phyloP scores from a whole-genome alignment of 2,888 invertebrate genomes.

The Agrypnus murinus region DNA sequence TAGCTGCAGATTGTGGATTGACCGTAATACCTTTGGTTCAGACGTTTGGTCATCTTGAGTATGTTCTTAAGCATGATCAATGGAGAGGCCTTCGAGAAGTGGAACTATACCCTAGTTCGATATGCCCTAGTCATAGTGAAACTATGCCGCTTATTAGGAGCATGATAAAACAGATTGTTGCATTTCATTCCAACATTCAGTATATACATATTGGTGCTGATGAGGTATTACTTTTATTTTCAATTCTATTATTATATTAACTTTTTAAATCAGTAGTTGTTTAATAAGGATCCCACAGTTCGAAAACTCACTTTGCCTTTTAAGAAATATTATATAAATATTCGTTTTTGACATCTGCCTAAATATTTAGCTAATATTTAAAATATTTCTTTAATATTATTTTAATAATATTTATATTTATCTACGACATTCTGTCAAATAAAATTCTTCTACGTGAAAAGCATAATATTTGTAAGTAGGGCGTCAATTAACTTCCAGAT shows the following conservation, averaged over 20 bases:
- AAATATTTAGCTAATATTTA: too few relatives aligned
- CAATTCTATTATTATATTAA: background rate
- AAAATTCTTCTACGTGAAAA: too few relatives aligned
- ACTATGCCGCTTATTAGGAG: slow-evolving; percentile 77
- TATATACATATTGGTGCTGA: slow-evolving; percentile 89
- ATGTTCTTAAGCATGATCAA: slow-evolving; percentile 82
- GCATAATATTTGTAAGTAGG: too few relatives aligned
- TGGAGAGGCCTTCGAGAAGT: slow-evolving; percentile 81
- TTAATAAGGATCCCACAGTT: too few relatives aligned
- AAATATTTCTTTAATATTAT: too few relatives aligned
- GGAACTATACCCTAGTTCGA: slow-evolving; percentile 79
- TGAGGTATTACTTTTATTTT: slow-evolving; percentile 73
- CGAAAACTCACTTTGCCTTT: too few relatives aligned
- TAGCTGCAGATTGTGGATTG: slow-evolving; percentile 78
- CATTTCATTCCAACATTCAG: slow-evolving; percentile 77
- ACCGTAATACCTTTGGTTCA: slow-evolving; percentile 88
- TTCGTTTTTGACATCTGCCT: too few relatives aligned
- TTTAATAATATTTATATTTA: too few relatives aligned
- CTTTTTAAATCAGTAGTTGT: too few relatives aligned
- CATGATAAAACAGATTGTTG: slow-evolving; percentile 83
- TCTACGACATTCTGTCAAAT: too few relatives aligned
- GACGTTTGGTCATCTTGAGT: slow-evolving; percentile 92
- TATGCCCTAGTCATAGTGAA: slow-evolving; percentile 81
- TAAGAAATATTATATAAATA: too few relatives aligned
- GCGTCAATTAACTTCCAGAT: too few relatives aligned